These are phyloP conservation scores for Pandemis cinnamomeana DNA, from an alignment of 2,888 invertebrate species.

Conservation along the genomic window DNA sequence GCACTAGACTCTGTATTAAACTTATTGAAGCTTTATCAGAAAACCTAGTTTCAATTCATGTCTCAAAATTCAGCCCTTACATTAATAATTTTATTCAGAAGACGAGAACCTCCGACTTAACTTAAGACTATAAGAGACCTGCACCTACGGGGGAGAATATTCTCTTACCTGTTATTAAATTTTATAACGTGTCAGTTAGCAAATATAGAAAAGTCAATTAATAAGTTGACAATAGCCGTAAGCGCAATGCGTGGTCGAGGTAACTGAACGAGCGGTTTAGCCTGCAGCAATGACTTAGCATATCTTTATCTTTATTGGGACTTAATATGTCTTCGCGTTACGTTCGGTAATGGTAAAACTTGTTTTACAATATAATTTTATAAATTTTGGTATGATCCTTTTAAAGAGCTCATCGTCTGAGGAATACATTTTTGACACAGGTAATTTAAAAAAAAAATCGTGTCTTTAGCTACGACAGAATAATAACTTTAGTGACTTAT, in stretches of 20 bases:
- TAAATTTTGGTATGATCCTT: not conserved
- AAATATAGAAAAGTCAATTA: not conserved
- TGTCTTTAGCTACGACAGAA: no score
- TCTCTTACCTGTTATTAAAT: not conserved
- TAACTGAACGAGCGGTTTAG: constrained; percentile 8
- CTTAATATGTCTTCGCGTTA: not conserved
- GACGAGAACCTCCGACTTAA: no score
- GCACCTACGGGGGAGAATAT: not conserved
- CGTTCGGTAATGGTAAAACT: constrained; percentile 3
- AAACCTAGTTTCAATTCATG: no score
- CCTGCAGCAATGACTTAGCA: constrained; percentile 6
- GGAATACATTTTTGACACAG: no score
- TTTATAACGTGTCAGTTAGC: not conserved
- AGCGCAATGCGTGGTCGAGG: constrained; percentile 18
- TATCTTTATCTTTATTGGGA: constrained; percentile 1
- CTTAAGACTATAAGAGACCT: no score
- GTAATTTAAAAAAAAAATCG: no score
- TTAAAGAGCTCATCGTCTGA: not conserved
- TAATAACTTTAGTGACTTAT: no score
- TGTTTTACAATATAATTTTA: not conserved
- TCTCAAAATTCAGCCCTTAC: no score
- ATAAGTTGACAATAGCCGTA: not conserved
- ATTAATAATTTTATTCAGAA: no score
- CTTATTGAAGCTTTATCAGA: no score
- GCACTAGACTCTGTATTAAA: no score